These are phyloP conservation scores for Erythrolamprus reginae DNA, from an alignment of 2,113 vertebrate genomes.

Conservation along the genomic window DNA sequence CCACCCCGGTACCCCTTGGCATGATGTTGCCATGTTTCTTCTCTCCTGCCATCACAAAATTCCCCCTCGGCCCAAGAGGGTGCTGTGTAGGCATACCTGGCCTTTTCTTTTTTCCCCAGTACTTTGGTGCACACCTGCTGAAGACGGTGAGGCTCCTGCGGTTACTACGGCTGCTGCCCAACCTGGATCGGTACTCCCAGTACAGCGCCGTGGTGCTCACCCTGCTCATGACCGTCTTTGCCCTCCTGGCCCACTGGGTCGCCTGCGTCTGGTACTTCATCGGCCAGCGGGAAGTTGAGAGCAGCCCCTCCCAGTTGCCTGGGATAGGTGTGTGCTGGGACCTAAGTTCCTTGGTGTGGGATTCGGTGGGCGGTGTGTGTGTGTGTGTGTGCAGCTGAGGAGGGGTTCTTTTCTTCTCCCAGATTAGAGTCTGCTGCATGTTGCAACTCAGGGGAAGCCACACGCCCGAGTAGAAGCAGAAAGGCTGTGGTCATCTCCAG, in stretches of 20 bases:
- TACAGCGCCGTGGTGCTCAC: constrained; percentile 66
- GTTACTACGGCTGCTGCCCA: constrained; percentile 63
- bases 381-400: no score
- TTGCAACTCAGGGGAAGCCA: not conserved
- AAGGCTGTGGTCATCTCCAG: not conserved
- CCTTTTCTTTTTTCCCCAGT: constrained; percentile 38
- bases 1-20: not conserved
- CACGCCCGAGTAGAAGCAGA: not conserved
- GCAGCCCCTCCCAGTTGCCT: constrained; percentile 56
- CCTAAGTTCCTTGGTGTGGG: not conserved
- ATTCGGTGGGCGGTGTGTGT: rapidly evolving
- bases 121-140: constrained; percentile 66
- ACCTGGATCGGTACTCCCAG: constrained; percentile 66
- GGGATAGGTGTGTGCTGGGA: constrained; percentile 56
- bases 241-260: constrained; percentile 70
- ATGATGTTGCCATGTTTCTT: not conserved
- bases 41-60: not conserved
- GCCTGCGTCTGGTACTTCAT: constrained; percentile 72
- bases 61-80: not conserved
- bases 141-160: constrained; percentile 65
- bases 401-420: not conserved
- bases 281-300: constrained; percentile 66
- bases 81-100: not conserved
- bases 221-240: constrained; percentile 68
- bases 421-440: not conserved